Percentiles rank a stretch among this genome's conserved stretches.
Evolutionary conservation across 2,888 invertebrate species (phyloP).

Genomic region (Deilephila elpenor): DNA sequence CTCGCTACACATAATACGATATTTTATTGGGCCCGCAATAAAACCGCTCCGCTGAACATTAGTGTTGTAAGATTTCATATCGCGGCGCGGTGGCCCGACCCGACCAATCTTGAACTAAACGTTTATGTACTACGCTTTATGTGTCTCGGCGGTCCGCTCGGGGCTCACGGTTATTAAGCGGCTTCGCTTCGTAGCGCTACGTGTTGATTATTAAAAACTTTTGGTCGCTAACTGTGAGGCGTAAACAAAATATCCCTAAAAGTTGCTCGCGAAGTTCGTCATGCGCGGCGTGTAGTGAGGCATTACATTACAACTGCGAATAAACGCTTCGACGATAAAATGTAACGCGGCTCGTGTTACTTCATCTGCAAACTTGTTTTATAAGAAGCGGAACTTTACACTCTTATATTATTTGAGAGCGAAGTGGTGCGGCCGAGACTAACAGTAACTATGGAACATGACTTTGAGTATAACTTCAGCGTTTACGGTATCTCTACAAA

Average conservation of each 20-base stretch:
- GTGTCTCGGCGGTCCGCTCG: neutral
- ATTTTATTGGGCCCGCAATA: conserved; percentile 55
- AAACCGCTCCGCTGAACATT: conserved; percentile 52
- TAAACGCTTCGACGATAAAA: conserved; percentile 20
- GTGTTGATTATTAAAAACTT: conserved; percentile 12
- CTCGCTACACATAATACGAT: conserved; percentile 46
- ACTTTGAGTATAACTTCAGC: conserved; percentile 8
- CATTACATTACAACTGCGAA: conserved; percentile 5
- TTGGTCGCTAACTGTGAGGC: neutral
- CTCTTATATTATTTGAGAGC: conserved; percentile 15
- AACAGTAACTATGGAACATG: conserved; percentile 2
- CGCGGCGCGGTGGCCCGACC: neutral
- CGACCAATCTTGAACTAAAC: conserved; percentile 15
- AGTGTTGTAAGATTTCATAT: conserved; percentile 42
- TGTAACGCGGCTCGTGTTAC: conserved; percentile 8
- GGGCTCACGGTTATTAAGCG: neutral
- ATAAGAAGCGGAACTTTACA: conserved; percentile 12
- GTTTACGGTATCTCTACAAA: conserved; percentile 3
- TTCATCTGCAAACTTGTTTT: conserved; percentile 19
- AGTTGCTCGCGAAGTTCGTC: neutral
- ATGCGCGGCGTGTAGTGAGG: neutral
- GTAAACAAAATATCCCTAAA: conserved; percentile 23
- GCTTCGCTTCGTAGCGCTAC: neutral
- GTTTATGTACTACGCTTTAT: conserved; percentile 22
- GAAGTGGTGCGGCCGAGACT: neutral